Percentiles rank a stretch among this genome's conserved stretches.
Conservation (phyloP, 2,797 vertebrate genomes). For the Poecilia wingei region DNA sequence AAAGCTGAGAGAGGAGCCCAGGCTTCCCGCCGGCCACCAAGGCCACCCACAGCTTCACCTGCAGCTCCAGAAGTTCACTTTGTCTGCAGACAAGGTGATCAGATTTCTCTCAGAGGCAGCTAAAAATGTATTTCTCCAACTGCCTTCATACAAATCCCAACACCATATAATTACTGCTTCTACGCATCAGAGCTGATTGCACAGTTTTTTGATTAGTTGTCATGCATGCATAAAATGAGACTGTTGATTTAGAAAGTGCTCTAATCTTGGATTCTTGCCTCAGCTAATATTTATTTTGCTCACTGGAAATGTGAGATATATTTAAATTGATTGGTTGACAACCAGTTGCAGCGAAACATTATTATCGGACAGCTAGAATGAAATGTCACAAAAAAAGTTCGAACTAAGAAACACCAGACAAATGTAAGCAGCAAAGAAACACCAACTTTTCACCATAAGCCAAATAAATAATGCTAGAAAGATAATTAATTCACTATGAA, state of each 20-base stretch:
- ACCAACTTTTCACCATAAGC: background rate
- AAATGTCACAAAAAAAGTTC: background rate
- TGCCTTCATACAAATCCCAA: too few species aligned
- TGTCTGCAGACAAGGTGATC: conserved; percentile 84
- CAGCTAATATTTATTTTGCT: background rate
- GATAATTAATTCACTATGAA: background rate
- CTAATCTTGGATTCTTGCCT: background rate
- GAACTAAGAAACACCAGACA: background rate
- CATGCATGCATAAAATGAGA: background rate
- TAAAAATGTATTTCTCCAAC: conserved; percentile 5
- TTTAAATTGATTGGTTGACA: background rate
- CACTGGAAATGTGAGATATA: background rate
- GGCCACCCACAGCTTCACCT: conserved; percentile 75
- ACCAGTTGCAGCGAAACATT: background rate
- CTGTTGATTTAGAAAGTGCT: background rate
- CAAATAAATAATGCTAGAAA: background rate
- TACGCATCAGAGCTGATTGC: background rate
- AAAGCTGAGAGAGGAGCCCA: conserved; percentile 63
- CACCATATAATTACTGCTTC: background rate
- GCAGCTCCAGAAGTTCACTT: conserved; percentile 84
- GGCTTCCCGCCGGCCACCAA: conserved; percentile 37
- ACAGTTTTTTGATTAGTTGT: background rate
- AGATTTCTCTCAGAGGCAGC: conserved; percentile 16
- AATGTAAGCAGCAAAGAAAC: background rate
- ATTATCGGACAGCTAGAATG: background rate